Evolutionary conservation across 2,888 invertebrate genomes (phyloP).

Genomic region (Pheosia tremula): DNA sequence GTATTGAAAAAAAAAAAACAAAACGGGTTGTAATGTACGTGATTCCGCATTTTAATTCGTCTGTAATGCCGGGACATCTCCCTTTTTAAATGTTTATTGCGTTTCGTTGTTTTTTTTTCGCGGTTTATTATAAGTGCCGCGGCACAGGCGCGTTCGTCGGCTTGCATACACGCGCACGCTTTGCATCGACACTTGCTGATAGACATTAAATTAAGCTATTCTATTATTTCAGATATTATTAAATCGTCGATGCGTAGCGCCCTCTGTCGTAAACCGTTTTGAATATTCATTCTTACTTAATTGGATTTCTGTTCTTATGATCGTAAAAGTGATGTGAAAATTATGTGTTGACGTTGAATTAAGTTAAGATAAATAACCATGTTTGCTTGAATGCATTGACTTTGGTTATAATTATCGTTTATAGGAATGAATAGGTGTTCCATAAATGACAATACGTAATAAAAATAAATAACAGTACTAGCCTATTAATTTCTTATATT

Average conservation of each 20-base stretch:
- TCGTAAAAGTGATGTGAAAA: constrained; percentile 48
- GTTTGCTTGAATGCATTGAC: not conserved
- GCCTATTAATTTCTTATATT: no score
- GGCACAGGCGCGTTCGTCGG: constrained; percentile 45
- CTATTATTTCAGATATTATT: constrained; percentile 41
- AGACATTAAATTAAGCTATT: constrained; percentile 38
- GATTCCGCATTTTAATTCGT: constrained; percentile 81
- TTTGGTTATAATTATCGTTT: no score
- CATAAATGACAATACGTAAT: no score
- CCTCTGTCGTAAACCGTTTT: constrained; percentile 46
- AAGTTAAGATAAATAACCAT: constrained; percentile 6
- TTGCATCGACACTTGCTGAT: constrained; percentile 45
- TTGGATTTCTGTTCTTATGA: constrained; percentile 59
- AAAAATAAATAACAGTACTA: no score
- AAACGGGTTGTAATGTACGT: constrained; percentile 74
- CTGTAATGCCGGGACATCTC: constrained; percentile 68
- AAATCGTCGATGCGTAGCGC: constrained; percentile 43
- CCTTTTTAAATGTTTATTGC: constrained; percentile 73
- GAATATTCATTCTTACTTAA: constrained; percentile 66
- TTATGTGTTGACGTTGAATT: constrained; percentile 31
- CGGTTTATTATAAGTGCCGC: constrained; percentile 52
- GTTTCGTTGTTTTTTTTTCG: constrained; percentile 53
- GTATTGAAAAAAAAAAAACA: constrained; percentile 73
- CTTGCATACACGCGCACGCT: constrained; percentile 54
- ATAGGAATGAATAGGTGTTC: no score